Base-by-base conservation (phyloP, 2,113 vertebrate species). In the Sebastes fasciatus region DNA sequence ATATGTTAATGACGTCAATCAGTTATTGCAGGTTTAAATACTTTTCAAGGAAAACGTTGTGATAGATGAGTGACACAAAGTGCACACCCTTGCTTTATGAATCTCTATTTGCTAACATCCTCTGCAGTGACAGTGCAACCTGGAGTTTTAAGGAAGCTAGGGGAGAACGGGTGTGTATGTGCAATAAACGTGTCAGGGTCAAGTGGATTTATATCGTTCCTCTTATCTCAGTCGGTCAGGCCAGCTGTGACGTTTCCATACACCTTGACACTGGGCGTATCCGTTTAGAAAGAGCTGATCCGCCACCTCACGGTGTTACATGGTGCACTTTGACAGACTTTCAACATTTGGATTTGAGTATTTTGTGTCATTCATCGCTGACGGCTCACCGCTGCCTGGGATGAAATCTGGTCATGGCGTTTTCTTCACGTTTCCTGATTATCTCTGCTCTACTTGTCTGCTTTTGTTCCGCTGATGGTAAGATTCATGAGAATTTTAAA, bases 381-480 rank as follows among this genome's bases (percentile, higher is more conserved):
- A 8, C 4, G 1, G 34, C 12, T 26, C n/a, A 49, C 8, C 5
- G 1, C 5, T 40, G 79, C 17, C 61, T 52, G 16, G 52, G 26
- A 61, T 43, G 10, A 58, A 26, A n/a, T 48, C 6, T 45, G 55
- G 54, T 9, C 6, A 88, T 88, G 86, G 76, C 72, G 0, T 60
- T 70, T 49, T 77, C 57, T 69, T 74, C 19, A 45, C 11, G 26
- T 45, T 23, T 73, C 7, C 11, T 83, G 54, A 52, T 88, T 26
- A 3, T 69, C 2, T 62, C 5, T 13, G 26, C 63, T 57, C 26
- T 88, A 11, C 26, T 80, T 3, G 16, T 82, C 61, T 43, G 23
- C 45, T 13, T 54, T 6, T 85, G 60, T 74, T 66, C 72, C 42
- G 34, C 72, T 9, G 6, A 73, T 19, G 87, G 87, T 88, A 83